Base-by-base conservation (phyloP, 2,888 invertebrate genomes). In the Lepas anatifera region DNA sequence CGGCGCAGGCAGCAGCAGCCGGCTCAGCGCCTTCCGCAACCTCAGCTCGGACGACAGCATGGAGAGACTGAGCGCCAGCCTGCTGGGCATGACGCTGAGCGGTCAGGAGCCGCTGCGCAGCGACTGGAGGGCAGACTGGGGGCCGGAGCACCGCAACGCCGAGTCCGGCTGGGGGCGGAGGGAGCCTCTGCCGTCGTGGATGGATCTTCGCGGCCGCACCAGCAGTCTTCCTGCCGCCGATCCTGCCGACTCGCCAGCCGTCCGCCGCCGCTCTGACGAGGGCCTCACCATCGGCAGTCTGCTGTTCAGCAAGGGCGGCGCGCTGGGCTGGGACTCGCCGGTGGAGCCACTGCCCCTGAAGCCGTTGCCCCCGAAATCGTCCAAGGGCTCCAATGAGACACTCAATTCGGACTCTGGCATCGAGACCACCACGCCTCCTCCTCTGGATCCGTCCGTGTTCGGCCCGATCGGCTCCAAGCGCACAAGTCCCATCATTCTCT, bases 31-130 rank as follows among this genome's bases (percentile, higher is more conserved):
- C 39, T 66, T 66, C 39, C 66, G 66, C 25, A 37, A 66, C 25
- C 25, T 66, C 22, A n/a, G 6, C 25, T 25, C 7, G 52, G 35
- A 27, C 3, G 70, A 52, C 13, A 72, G 72, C 7, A 50, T 72
- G 71, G 69, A 70, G 58, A 70, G 71, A 16, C 71, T 74, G 41
- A 70, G 72, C 66, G 71, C 69, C 35, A 46, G 63, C 4, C 71
- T 70, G 18, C 58, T 69, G 25, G 69, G 70, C 43, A 58, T 70
- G 64, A 66, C 70, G 18, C 68, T 69, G 37, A 67, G 41, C 63
- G 68, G 67, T 27, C 67, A 58, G n/a, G n/a, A n/a, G n/a, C n/a
- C n/a, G n/a, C n/a, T n/a, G n/a, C n/a, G n/a, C n/a, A n/a, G n/a
- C n/a, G n/a, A n/a, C n/a, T n/a, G n/a, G n/a, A n/a, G n/a, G n/a